A percentile compares a stretch with the other conserved stretches of the same genome.
Evolutionary conservation across 2,797 vertebrate species (phyloP).

Genomic region (Antrozous pallidus): DNA sequence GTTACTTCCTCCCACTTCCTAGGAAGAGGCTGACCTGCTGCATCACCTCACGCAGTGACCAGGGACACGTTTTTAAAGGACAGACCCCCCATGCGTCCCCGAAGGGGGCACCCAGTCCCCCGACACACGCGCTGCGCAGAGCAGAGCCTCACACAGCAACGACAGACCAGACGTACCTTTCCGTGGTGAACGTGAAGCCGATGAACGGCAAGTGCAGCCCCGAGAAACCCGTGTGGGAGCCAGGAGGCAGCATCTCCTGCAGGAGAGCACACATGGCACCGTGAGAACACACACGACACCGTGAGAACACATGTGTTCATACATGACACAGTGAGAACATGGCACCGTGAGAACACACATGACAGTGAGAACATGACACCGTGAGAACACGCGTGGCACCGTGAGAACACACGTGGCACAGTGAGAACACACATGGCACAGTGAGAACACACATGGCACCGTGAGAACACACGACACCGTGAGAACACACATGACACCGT

Average conservation of each 20-base stretch:
- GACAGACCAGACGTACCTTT: constrained; percentile 84
- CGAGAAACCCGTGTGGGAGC: constrained; percentile 93
- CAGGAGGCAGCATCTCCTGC: constrained; percentile 92
- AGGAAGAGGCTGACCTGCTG: neutral
- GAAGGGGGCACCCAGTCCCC: neutral
- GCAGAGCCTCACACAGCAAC: no score
- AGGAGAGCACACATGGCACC: constrained; percentile 28
- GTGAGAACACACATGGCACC: neutral
- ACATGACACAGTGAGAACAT: no score
- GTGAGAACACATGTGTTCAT: no score
- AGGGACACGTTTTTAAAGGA: neutral
- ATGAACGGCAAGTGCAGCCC: constrained; percentile 96
- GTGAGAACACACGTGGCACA: no score
- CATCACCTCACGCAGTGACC: accelerated
- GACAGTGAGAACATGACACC: no score
- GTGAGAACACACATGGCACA: no score
- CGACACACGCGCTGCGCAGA: accelerated
- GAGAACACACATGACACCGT: no score
- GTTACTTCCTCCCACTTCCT: neutral
- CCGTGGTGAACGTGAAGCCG: constrained; percentile 96
- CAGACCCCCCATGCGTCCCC: accelerated
- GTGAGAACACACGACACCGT: no score
- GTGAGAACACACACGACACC: neutral
- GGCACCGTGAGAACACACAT: no score
- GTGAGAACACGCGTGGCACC: no score